Conservation (phyloP, 2,888 invertebrate genomes). For the Diaphora mendica region DNA sequence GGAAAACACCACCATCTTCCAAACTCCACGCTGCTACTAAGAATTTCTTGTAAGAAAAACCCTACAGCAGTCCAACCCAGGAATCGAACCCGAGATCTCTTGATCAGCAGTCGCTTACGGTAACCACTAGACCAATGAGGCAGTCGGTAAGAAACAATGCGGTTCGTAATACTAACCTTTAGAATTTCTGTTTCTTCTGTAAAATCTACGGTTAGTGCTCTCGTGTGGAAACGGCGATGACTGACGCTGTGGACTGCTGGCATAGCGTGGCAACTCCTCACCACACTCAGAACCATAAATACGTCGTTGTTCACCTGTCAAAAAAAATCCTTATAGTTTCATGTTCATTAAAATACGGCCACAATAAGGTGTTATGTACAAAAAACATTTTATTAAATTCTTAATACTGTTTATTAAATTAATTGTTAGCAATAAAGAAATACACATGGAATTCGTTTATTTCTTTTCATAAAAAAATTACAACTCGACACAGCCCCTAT, state of each 20-base stretch:
- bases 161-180: constrained; percentile 64
- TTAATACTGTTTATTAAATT: not conserved
- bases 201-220: constrained; percentile 88
- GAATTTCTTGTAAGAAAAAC: no score
- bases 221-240: constrained; percentile 90
- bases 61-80: no score
- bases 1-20: no score
- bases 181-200: constrained; percentile 78
- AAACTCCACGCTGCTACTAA: no score
- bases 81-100: no score
- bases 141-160: no score
- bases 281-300: constrained; percentile 91
- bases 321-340: constrained; percentile 31
- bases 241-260: constrained; percentile 88
- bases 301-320: constrained; percentile 88
- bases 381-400: not conserved
- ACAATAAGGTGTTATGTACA: not conserved
- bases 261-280: constrained; percentile 83
- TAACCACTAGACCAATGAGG: no score
- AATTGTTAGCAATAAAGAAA: not conserved
- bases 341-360: not conserved
- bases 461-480: not conserved
- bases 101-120: no score
- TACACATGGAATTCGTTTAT: not conserved
- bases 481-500: not conserved